Conservation (phyloP, 1,140 invertebrate genomes). For the Tachypleus tridentatus region DNA sequence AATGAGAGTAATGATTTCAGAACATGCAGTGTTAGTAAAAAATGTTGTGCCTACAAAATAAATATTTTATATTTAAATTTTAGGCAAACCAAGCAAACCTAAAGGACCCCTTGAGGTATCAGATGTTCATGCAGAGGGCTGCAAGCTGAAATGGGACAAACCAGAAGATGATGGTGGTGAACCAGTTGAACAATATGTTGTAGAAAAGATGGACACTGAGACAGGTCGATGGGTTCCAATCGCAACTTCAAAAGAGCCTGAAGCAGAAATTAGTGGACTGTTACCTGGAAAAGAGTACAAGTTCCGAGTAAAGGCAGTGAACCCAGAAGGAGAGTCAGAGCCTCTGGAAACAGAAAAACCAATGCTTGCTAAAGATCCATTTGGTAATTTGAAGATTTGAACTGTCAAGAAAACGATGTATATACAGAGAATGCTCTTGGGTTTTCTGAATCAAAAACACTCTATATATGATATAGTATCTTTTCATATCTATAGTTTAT, state of each 20-base stretch:
- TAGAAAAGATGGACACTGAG: constrained; percentile 89
- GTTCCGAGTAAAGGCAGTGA: constrained; percentile 94
- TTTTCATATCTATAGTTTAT: too few relatives aligned
- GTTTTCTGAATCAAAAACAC: too few relatives aligned
- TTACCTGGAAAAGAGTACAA: constrained; percentile 95
- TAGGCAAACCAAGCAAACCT: constrained; percentile 47
- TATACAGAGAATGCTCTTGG: too few relatives aligned
- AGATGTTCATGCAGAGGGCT: constrained; percentile 81
- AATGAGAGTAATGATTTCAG: too few relatives aligned
- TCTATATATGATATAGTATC: too few relatives aligned
- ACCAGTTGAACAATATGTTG: constrained; percentile 82
- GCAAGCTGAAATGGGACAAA: constrained; percentile 85
- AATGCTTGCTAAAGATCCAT: constrained; percentile 84
- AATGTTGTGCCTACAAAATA: too few relatives aligned
- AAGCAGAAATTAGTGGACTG: constrained; percentile 49
- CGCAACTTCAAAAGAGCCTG: constrained; percentile 62
- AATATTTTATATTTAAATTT: too few relatives aligned
- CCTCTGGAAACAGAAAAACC: constrained; percentile 68
- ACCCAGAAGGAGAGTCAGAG: constrained; percentile 88
- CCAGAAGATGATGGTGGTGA: constrained; percentile 90
- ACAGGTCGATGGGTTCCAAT: constrained; percentile 89
- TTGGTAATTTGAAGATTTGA: constrained; percentile 41
- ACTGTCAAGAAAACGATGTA: too few relatives aligned
- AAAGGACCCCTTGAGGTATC: constrained; percentile 67
- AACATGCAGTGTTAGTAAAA: too few relatives aligned